Percentiles rank a stretch among this genome's conserved stretches.
These are phyloP conservation scores for Vanessa cardui DNA, from an alignment of 2,888 invertebrate species.

Conservation along the genomic window DNA sequence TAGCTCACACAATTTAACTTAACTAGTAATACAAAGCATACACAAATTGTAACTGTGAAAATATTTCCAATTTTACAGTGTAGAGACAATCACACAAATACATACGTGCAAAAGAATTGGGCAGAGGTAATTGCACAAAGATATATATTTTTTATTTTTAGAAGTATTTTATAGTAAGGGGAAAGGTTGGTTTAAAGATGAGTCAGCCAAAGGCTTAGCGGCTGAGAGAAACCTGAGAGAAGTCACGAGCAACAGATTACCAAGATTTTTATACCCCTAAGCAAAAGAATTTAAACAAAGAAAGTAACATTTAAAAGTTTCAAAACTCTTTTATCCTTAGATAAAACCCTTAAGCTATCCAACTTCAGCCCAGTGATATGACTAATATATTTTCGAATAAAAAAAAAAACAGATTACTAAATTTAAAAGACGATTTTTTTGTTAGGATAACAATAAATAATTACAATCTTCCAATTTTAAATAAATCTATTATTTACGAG, in stretches of 20 bases:
- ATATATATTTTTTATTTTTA: too few species aligned
- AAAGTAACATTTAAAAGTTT: conserved; percentile 10
- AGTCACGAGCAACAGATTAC: conserved; percentile 1
- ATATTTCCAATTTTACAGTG: too few species aligned
- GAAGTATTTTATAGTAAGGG: too few species aligned
- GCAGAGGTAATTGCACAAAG: too few species aligned
- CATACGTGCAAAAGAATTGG: too few species aligned
- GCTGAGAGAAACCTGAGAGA: not conserved
- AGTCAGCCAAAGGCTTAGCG: too few species aligned
- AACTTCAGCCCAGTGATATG: not conserved
- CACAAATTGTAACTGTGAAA: too few species aligned
- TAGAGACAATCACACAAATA: too few species aligned
- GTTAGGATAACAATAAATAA: not conserved
- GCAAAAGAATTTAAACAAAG: conserved; percentile 8
- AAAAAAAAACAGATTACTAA: not conserved
- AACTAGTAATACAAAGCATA: too few species aligned
- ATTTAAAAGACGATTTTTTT: not conserved
- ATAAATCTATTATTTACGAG: not conserved
- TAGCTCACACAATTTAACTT: not conserved
- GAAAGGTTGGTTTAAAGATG: too few species aligned
- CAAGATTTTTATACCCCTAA: conserved; percentile 9
- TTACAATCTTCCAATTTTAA: not conserved
- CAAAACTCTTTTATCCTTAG: conserved; percentile 6
- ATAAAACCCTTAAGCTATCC: conserved; percentile 1
- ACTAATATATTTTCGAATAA: conserved; percentile 3